Conservation (phyloP, 2,113 vertebrate species). For the Indri indri region DNA sequence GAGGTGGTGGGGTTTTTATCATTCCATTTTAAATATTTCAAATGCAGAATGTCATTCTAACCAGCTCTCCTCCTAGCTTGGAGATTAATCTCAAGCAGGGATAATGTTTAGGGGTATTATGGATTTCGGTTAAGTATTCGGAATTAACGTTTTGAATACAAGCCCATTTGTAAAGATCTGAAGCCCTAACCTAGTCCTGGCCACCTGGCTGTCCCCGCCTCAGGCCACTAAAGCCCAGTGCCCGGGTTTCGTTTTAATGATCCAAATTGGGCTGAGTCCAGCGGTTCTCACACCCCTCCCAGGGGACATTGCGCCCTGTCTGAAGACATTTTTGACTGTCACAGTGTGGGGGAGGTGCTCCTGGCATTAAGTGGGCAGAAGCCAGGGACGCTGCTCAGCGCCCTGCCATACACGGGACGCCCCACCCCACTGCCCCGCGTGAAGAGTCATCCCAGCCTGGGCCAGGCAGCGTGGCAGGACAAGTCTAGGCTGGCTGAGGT, state of each 20-base stretch:
- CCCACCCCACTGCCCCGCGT: too few relatives aligned
- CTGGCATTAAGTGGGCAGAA: neutral
- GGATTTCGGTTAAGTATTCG: constrained; percentile 8
- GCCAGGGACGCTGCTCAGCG: accelerated
- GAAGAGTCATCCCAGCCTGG: neutral
- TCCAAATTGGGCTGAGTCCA: neutral
- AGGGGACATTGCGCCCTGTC: neutral
- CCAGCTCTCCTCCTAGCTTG: neutral
- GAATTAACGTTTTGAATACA: constrained; percentile 51
- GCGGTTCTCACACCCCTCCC: neutral
- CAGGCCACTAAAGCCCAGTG: neutral
- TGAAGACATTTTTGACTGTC: neutral
- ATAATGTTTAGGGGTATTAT: neutral
- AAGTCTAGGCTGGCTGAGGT: neutral
- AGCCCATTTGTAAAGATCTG: neutral
- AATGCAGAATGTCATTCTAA: neutral
- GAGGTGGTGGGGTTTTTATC: neutral
- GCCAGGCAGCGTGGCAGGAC: neutral
- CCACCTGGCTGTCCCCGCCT: neutral
- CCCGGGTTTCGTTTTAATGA: neutral
- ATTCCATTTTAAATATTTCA: neutral
- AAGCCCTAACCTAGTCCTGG: neutral
- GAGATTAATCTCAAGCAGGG: constrained; percentile 53
- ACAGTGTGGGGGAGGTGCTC: neutral
- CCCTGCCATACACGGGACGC: neutral